Conservation (phyloP, 1,140 invertebrate genomes). For the Papilio polyxenes region DNA sequence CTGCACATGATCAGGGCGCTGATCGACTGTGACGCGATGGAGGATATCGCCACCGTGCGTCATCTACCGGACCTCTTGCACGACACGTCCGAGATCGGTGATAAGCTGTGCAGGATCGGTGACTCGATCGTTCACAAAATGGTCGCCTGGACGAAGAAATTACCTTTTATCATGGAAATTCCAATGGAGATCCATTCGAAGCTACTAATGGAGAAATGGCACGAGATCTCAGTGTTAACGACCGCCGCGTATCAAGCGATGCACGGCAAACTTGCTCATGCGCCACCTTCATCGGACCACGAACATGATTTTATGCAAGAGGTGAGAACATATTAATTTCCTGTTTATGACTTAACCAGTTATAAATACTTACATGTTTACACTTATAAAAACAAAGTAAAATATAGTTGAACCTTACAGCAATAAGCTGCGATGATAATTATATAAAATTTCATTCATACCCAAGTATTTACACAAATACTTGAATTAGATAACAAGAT, state of each 20-base stretch:
- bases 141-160: constrained; percentile 98
- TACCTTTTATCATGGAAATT: constrained; percentile 97
- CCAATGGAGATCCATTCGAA: constrained; percentile 96
- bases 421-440: not conserved
- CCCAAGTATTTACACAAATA: constrained; percentile 12
- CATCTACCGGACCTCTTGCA: constrained; percentile 95
- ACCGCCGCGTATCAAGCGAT: constrained; percentile 96
- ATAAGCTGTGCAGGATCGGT: constrained; percentile 96
- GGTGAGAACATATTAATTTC: constrained; percentile 77
- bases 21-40: constrained; percentile 97
- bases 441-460: not conserved
- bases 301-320: constrained; percentile 89
- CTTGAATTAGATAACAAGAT: constrained; percentile 9
- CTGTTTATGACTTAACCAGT: constrained; percentile 31
- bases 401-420: not conserved
- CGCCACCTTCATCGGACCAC: constrained; percentile 78
- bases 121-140: constrained; percentile 98
- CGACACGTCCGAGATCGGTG: constrained; percentile 93
- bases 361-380: not conserved
- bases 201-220: constrained; percentile 98
- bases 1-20: constrained; percentile 93
- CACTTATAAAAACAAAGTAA: not conserved
- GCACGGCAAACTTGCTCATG: constrained; percentile 85
- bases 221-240: constrained; percentile 96
- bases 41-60: constrained; percentile 94